Base-by-base conservation (phyloP, 2,888 invertebrate species). In the Xestia rhomboidea region DNA sequence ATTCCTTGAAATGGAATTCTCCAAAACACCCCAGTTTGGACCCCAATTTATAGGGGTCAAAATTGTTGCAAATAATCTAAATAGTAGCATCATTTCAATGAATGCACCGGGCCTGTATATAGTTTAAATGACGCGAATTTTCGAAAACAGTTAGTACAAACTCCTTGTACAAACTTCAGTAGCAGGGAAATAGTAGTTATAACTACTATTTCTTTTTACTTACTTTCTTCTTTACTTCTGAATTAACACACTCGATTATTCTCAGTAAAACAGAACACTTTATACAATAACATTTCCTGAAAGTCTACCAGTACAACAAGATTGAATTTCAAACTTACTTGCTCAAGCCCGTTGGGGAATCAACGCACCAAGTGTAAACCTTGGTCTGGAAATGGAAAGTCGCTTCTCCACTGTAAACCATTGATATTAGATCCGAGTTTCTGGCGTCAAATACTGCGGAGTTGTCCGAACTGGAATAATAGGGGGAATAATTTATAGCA, bases 341-440 rank as follows among this genome's bases (percentile, higher is more conserved):
- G 77, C 90, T 93, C 3, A 90, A 83, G 0, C 79, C 88, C 24
- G 84, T 73, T 0, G 79, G 76, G 5, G 88, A 82, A n/a, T 92
- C 90, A 49, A 86, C 82, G 77, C 96, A 96, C 93, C 93, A 94
- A 6, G 95, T 93, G 2, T 89, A 87, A 0, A 95, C 81, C 30
- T 89, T 90, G 0, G 94, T 91, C 84, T 94, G 94, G 74, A 95
- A 95, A 76, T 95, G 94, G 57, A 94, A 93, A 0, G 92, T 92
- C 0, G 94, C 94, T 63, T 95, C 93, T 2, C 96, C 96, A 34
- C 89, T 94, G 83, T 94, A 85, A 0, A 91, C 89, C 90, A 96
- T 92, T 0, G 91, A 87, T 68, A 96, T 94, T 8, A 92, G 84
- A 67, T 95, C 95, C 0, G 95, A 90, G 54, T 92, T 94, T 21